Evolutionary conservation across 2,797 vertebrate genomes (phyloP), one percentile per base, ranked within the genome.

Genomic region (Pelobates cultripes): DNA sequence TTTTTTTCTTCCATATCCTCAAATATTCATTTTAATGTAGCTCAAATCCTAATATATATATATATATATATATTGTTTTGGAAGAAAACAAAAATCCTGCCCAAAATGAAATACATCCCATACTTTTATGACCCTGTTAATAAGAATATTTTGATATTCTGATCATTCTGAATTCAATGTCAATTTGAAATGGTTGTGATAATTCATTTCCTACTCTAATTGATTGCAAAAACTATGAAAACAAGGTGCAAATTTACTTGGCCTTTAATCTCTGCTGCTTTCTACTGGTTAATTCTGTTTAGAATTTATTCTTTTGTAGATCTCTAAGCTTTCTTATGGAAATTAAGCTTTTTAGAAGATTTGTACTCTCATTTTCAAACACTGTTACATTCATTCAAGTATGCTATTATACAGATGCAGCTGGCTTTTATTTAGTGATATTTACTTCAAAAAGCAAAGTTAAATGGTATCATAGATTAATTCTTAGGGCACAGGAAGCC

Each of bases 241-340:
- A 95, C 95, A 96, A 96, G 97, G 96, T 97, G 94, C 92, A 94
- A 87, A 92, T 93, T 80, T 75, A 93, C 93, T 89, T 93, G 90
- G 89, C 87, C 93, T 97, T 97, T 97, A 96, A 98, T 97, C 95
- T 96, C 93, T 91, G 90, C 91, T 92, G 91, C 94, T 95, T 95
- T 96, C 94, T 94, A 94, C 90, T 90, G 91, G 91, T 93, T 93
- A 92, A 93, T 95, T 94, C 96, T 97, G 93, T 93, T 94, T 91
- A 94, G 95, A 96, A 97, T 96, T 94, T 94, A 96, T 95, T 94
- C 96, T 95, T 96, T 94, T 94, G 94, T 96, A 96, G 95, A 96
- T 95, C 94, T 94, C 92, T 93, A 90, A 94, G 95, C 97, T 97
- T 99, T 98, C 96, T 98, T 97, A 98, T 99, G 98, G 97, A 98